These are phyloP conservation scores for Xenopus petersii DNA, from an alignment of 2,797 vertebrate genomes.

Conservation along the genomic window DNA sequence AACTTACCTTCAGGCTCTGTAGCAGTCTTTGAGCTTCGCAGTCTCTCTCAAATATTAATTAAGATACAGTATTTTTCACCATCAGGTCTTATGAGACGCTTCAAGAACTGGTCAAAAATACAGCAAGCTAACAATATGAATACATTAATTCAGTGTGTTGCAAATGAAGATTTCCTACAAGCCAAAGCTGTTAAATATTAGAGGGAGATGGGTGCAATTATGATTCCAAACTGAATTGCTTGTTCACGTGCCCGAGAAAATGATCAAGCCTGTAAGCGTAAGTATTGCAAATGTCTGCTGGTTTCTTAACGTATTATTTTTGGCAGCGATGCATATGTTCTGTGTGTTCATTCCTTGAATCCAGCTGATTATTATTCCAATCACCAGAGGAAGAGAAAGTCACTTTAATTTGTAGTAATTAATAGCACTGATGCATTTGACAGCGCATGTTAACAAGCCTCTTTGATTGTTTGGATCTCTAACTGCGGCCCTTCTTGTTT, in stretches of 20 bases:
- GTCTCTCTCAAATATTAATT: background rate
- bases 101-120: conserved; percentile 13
- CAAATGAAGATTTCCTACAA: conserved; percentile 11
- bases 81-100: background rate
- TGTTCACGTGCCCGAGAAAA: conserved; percentile 72
- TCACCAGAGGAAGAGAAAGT: conserved; percentile 90
- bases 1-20: background rate
- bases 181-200: conserved; percentile 22
- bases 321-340: conserved; percentile 96
- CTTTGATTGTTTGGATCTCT: conserved; percentile 99
- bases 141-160: conserved; percentile 18
- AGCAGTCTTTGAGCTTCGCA: background rate
- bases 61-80: background rate
- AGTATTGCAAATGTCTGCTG: conserved; percentile 78
- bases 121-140: background rate
- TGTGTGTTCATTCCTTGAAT: conserved; percentile 74
- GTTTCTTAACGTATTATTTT: conserved; percentile 89
- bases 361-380: conserved; percentile 95
- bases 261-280: conserved; percentile 81
- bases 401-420: conserved; percentile 99
- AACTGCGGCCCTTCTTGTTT: conserved; percentile 95
- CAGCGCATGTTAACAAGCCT: conserved; percentile 94
- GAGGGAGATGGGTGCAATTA: conserved; percentile 52
- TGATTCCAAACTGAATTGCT: conserved; percentile 62
- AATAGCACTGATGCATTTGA: conserved; percentile 95